phyloP scores from a whole-genome alignment of 1,140 invertebrate species.

The Zaprionus inermis region DNA sequence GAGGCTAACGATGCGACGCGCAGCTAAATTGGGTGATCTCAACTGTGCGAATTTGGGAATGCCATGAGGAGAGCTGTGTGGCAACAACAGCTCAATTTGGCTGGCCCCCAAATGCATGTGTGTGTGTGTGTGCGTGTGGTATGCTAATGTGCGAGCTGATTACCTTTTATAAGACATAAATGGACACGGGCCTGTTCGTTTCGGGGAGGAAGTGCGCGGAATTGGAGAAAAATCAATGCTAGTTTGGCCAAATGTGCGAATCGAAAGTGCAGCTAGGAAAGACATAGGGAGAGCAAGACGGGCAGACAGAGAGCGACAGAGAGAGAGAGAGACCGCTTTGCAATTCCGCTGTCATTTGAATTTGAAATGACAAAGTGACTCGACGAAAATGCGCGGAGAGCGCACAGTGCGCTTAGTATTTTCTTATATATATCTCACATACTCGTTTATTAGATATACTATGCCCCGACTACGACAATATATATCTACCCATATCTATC shows the following conservation, averaged over 20 bases:
- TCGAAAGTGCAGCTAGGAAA: constrained; percentile 29
- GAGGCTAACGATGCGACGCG: constrained; percentile 31
- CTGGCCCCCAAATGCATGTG: constrained; percentile 7
- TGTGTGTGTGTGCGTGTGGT: constrained; percentile 18
- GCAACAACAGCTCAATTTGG: constrained; percentile 51
- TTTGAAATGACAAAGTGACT: constrained; percentile 46
- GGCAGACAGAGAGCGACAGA: neutral
- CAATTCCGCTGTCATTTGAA: constrained; percentile 25
- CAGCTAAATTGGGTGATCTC: constrained; percentile 40
- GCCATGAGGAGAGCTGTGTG: constrained; percentile 17
- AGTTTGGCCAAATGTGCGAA: constrained; percentile 35
- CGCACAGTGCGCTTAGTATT: constrained; percentile 30
- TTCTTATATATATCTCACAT: constrained; percentile 52
- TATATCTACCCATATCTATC: neutral
- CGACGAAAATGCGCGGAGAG: constrained; percentile 25
- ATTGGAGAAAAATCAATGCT: constrained; percentile 9
- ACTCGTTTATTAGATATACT: neutral
- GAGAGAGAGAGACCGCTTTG: neutral
- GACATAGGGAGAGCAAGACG: neutral
- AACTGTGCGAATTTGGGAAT: constrained; percentile 36
- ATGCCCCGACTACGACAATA: constrained; percentile 13
- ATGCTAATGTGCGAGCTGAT: constrained; percentile 50
- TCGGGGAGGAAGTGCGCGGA: constrained; percentile 26
- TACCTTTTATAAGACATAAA: constrained; percentile 75
- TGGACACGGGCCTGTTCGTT: constrained; percentile 26